Evolutionary conservation across 2,113 vertebrate species (phyloP), one percentile per base, ranked within the genome.

Genomic region (Piprites chloris): DNA sequence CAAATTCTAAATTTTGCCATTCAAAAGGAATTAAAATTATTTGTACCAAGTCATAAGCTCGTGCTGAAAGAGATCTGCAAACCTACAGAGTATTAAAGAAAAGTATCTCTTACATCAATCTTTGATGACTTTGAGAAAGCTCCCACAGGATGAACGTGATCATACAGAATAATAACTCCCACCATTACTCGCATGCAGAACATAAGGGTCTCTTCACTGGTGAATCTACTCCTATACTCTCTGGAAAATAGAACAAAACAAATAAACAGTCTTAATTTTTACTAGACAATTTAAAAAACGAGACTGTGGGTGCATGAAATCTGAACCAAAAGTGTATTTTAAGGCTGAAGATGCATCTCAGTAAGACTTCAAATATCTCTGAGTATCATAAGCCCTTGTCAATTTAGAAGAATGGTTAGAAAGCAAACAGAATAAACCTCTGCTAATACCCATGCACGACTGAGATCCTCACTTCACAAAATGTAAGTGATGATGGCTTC

Each of bases 121-220:
- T 99, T 99, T 53, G 99, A 99, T 32, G 99, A 98, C 98, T 99
- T 99, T 98, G 98, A 99, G 98, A 99, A 99, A 95, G 99, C 99
- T 76, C 99, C 99, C 83, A 99, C 99, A 15, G 99, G 99, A 96
- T 99, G 99, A 44, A 99, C 99, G 0, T 99, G 99, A 97, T 99
- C 99, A 0, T 99, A 99, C 20, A 99, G 99, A 95, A 99, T 99
- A 95, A 99, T 99, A 93, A 99, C 99, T 2, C 99, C 99, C 47
- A 99, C 99, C 99, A 99, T 99, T 56, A 99, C 99, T 96, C 99
- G 97, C 99, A 99, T 99, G 97, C 99, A 99, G 96, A 99, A 99
- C 97, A 99, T 97, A 59, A 99, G 98, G 0, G 99, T 99, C 94
- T 99, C 99, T 91, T 99, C 99, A 52, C 99, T 99, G 85, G 98